Base-by-base conservation (phyloP, 2,113 vertebrate genomes). In the Cyanoramphus novaezelandiae region DNA sequence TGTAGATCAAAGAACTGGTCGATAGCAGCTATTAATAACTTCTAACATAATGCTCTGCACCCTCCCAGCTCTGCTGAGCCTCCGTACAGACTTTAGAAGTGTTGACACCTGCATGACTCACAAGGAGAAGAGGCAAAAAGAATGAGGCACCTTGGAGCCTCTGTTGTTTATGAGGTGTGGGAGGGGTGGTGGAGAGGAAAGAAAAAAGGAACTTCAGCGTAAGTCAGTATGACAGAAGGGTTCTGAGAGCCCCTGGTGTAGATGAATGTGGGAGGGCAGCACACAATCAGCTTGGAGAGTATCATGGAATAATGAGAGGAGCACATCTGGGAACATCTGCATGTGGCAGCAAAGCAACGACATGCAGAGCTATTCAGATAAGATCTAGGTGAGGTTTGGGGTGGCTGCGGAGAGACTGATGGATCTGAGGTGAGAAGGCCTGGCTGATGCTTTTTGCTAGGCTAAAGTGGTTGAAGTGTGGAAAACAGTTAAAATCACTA, bases 21-120 rank as follows among this genome's bases (percentile, higher is more conserved):
- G 53, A 92, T 96, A 72, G 75, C 93, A 93, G 93, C 94, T 96
- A 94, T 93, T 96, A 95, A 95, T 95, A 95, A 95, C 86, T 86
- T 53, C 90, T 85, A 57, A 37, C 78, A 62, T 49, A 78, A 74
- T 33, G 87, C 91, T 94, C 64, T 87, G 69, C 62, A 71, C 65
- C 74, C 57, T 90, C 84, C 84, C 81, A 39, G 62, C 95, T 72
- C 92, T 82, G 64, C 92, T 92, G 80, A 88, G 81, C 72, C 83
- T 86, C 80, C 17, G 41, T 70, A 59, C n/a, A 72, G 46, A 87
- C 46, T 72, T 62, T 90, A 69, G 93, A 82, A 65, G 18, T 70
- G 89, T 95, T 95, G 93, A 85, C 91, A 95, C 87, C 82, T 87
- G 77, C 63, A 52, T 95, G 95, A 96, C 86, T 92, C 84, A 7